Evolutionary conservation across 2,888 invertebrate genomes (phyloP), one percentile per base, ranked within the genome.

Genomic region (Tinea semifulvella): DNA sequence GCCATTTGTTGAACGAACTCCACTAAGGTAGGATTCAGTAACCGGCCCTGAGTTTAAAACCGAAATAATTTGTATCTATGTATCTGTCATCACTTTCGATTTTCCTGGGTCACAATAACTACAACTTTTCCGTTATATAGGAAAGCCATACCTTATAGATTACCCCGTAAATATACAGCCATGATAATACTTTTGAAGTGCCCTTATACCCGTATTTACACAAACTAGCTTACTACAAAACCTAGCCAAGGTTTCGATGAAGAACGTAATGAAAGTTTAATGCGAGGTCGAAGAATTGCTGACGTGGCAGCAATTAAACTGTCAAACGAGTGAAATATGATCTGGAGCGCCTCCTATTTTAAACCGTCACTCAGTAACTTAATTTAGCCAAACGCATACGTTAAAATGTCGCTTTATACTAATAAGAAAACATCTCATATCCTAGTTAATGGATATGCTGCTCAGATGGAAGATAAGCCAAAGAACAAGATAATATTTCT

Each of bases 281-380:
- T 53, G 50, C 63, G 63, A 69, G 63, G 60, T 50, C 65, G 53
- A 55, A 58, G 49, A 57, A 63, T 56, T 53, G 62, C 60, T 63
- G 60, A 63, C 60, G 57, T 60, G 50, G 53, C 56, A 49, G 56
- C 65, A 73, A 77, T 79, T 65, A 74, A 66, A 62, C 55, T 73
- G 77, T 79, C 79, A 67, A 53, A 28, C 54, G 49, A 57, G 56
- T 75, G 70, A 74, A 64, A 68, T 68, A 72, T 67, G 63, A 66
- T 31, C 31, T 13, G 7, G 31, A n/a, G 2, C n/a, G 14, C 31
- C 6, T 14, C 22, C 36, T 18, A 16, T 18, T 16, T 36, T 18
- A 36, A 3, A 36, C 36, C 11, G 16, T 36, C 36, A 36, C 8
- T 14, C 10, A 10, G 7, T 16, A 10, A 18, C 36, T 36, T 36